Conservation (phyloP, 1,140 invertebrate species). For the Pemphigus obesinymphae region DNA sequence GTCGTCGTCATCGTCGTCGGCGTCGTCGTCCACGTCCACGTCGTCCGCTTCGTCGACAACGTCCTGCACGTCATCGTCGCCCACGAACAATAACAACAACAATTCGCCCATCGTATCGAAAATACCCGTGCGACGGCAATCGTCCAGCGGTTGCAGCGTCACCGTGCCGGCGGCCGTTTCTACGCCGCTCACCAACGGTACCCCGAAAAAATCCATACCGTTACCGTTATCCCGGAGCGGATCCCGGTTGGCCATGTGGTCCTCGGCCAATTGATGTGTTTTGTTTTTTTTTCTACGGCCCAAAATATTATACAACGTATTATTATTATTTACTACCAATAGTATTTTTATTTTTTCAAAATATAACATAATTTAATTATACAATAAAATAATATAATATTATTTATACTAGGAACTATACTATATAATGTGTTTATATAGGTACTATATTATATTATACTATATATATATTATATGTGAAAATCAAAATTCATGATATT, state of each 20-base stretch:
- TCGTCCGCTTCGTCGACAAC: not conserved
- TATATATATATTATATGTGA: too few species aligned
- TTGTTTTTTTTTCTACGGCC: too few species aligned
- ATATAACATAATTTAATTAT: not conserved
- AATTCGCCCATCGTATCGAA: constrained; percentile 1
- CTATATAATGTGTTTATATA: too few species aligned
- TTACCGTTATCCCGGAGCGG: not conserved
- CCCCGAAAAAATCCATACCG: not conserved
- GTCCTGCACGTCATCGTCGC: too few species aligned
- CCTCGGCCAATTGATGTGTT: not conserved
- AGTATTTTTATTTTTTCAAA: not conserved
- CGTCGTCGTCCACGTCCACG: not conserved
- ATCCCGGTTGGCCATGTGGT: constrained; percentile 7
- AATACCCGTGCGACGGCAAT: constrained; percentile 10
- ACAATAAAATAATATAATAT: too few species aligned
- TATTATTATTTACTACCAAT: not conserved
- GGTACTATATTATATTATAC: too few species aligned
- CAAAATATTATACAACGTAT: not conserved
- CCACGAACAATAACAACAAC: not conserved
- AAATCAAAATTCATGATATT: too few species aligned
- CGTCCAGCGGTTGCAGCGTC: not conserved
- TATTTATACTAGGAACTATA: not conserved
- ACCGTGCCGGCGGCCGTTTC: not conserved
- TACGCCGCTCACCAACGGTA: not conserved
- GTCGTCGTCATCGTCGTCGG: not conserved